Evolutionary conservation across 2,888 invertebrate species (phyloP).

Genomic region (Pachliopta kotzebuea): DNA sequence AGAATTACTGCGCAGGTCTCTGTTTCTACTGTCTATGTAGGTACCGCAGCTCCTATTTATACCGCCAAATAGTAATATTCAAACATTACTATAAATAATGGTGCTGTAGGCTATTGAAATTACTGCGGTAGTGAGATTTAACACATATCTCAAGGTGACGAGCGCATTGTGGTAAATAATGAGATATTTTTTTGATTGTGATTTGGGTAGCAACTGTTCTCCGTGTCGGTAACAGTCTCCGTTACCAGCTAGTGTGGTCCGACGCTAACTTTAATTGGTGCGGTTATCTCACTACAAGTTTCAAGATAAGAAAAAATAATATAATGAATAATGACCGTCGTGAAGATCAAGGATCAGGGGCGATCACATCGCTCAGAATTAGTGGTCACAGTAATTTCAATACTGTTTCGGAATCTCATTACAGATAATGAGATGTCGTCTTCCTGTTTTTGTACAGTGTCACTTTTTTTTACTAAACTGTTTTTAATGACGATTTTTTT

Average conservation of each 20-base stretch:
- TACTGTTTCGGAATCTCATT: neutral
- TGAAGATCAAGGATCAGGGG: conserved; percentile 27
- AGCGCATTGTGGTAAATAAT: too few species aligned
- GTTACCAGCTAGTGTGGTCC: conserved; percentile 8
- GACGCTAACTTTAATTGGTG: conserved; percentile 13
- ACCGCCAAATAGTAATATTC: too few species aligned
- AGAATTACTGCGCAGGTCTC: too few species aligned
- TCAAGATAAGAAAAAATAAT: conserved; percentile 22
- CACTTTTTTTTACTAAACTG: neutral
- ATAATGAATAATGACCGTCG: conserved; percentile 23
- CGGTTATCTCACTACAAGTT: conserved; percentile 13
- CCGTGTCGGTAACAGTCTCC: too few species aligned
- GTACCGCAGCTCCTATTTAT: too few species aligned
- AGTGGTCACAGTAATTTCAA: conserved; percentile 7
- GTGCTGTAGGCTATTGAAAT: too few species aligned
- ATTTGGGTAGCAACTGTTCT: too few species aligned
- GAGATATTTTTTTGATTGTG: too few species aligned
- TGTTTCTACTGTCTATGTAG: too few species aligned
- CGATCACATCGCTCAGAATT: conserved; percentile 12
- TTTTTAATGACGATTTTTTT: neutral
- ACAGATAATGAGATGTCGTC: neutral
- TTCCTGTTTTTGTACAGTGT: neutral
- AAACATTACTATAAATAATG: too few species aligned
- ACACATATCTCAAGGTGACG: too few species aligned
- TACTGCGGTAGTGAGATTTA: too few species aligned